Percentiles rank a stretch among this genome's conserved stretches.
Evolutionary conservation across 2,113 vertebrate genomes (phyloP).

Genomic region (Mustelus asterias): DNA sequence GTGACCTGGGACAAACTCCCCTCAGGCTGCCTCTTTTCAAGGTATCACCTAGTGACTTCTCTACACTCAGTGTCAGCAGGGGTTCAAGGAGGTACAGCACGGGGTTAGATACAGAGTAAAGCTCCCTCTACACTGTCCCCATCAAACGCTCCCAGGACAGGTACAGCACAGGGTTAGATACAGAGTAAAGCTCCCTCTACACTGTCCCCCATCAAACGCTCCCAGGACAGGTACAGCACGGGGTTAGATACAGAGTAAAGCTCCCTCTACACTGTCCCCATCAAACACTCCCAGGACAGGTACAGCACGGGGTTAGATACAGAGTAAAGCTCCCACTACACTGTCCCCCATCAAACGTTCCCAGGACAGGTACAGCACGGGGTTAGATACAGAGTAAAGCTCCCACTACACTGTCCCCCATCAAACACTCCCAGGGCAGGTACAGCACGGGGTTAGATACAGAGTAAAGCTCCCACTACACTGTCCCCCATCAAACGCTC

Average conservation of each 20-base stretch:
- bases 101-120: not conserved
- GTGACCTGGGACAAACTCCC: not conserved
- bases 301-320: not conserved
- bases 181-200: not conserved
- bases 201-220: not conserved
- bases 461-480: not conserved
- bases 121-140: not conserved
- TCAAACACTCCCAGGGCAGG: not conserved
- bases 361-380: not conserved
- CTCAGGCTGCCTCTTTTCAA: no score
- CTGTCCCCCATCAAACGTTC: not conserved
- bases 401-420: not conserved
- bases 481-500: not conserved
- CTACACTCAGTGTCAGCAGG: not conserved
- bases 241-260: not conserved
- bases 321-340: conserved; percentile 1
- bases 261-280: not conserved
- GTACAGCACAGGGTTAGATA: not conserved
- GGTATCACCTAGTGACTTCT: not conserved
- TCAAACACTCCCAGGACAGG: not conserved
- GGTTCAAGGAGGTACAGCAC: not conserved
- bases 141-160: not conserved
- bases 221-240: no score
- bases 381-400: not conserved
- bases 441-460: not conserved